Percentiles rank a stretch among this genome's conserved stretches.
These are phyloP conservation scores for Sarcoramphus papa DNA, from an alignment of 2,797 vertebrate species.

Conservation along the genomic window DNA sequence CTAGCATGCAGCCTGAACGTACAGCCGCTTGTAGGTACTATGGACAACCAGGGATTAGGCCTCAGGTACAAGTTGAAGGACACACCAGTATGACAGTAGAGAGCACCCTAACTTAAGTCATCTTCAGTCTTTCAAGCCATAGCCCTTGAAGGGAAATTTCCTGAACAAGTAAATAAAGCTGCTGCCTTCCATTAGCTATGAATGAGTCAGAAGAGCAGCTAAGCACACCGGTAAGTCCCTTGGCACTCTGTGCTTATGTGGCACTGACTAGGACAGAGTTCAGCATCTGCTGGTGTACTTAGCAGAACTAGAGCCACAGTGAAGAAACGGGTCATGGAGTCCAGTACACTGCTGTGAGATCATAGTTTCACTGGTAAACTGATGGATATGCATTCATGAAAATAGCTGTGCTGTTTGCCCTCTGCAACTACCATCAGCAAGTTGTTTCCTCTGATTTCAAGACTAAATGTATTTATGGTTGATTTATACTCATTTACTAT, in stretches of 20 bases:
- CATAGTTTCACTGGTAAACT: neutral
- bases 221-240: neutral
- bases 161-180: neutral
- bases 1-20: fast-evolving
- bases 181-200: fast-evolving
- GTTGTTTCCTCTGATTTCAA: neutral
- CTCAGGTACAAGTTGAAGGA: neutral
- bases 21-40: neutral
- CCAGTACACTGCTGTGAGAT: neutral
- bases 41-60: neutral
- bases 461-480: neutral
- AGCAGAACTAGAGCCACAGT: neutral
- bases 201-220: neutral
- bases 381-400: neutral
- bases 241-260: neutral
- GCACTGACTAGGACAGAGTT: neutral
- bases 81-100: fast-evolving
- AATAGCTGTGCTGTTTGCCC: too few relatives aligned
- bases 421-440: neutral
- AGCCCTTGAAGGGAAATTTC: neutral
- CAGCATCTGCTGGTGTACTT: neutral
- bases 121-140: neutral
- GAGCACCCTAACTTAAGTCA: neutral
- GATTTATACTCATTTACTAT: neutral
- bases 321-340: neutral